Conservation (phyloP, 2,888 invertebrate genomes). For the Tanypteryx hageni region DNA sequence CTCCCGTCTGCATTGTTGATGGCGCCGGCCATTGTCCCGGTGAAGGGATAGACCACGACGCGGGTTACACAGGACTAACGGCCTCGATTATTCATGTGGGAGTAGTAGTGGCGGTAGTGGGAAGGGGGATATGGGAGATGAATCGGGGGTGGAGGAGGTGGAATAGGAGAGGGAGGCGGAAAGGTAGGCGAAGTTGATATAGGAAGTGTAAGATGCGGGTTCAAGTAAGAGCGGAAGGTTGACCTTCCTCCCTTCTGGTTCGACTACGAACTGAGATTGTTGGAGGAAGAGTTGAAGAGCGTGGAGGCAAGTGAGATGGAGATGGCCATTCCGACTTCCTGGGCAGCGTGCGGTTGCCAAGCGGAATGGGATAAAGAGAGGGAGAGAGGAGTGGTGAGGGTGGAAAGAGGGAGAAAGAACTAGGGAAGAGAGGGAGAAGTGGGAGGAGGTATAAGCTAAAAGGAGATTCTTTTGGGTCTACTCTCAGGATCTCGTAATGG, state of each 20-base stretch:
- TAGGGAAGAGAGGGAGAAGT: background rate
- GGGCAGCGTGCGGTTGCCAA: background rate
- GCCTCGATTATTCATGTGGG: slow-evolving; percentile 57
- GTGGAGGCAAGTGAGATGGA: background rate
- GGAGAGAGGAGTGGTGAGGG: background rate
- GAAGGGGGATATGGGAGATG: background rate
- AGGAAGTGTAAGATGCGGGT: background rate
- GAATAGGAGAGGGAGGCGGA: background rate
- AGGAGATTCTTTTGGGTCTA: background rate
- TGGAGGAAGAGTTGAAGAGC: background rate
- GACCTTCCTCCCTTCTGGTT: background rate
- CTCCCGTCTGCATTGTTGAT: slow-evolving; percentile 60
- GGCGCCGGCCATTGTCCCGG: slow-evolving; percentile 58
- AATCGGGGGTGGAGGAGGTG: background rate
- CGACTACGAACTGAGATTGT: background rate
- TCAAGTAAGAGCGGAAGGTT: no score
- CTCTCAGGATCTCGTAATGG: background rate
- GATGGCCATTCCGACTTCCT: background rate
- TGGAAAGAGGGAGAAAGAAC: background rate
- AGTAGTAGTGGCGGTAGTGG: background rate
- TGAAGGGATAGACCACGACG: slow-evolving; percentile 43
- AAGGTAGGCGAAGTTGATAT: no score
- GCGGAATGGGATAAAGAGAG: background rate
- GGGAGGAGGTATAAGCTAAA: background rate
- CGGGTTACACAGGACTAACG: slow-evolving; percentile 49